Evolutionary conservation across 2,113 vertebrate species (phyloP).

Genomic region (Etheostoma spectabile): DNA sequence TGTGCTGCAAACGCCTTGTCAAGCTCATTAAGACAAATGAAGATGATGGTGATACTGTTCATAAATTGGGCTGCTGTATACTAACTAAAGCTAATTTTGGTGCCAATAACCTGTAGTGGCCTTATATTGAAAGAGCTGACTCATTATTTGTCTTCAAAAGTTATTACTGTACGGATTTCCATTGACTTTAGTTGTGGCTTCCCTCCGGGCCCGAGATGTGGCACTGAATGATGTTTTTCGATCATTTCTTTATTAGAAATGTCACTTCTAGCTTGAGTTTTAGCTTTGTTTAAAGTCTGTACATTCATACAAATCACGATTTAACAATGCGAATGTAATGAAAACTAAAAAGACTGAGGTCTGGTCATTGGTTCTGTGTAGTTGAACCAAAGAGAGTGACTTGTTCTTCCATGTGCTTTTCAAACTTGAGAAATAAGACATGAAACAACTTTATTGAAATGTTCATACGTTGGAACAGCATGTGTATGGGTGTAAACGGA

Average conservation of each 20-base stretch:
- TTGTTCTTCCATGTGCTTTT: conserved; percentile 20
- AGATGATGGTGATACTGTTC: not conserved
- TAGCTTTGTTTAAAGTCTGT: conserved; percentile 3
- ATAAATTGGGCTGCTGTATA: not conserved
- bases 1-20: not conserved
- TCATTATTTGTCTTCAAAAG: conserved; percentile 11
- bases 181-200: not conserved
- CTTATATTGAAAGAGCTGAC: conserved; percentile 35
- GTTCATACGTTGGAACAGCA: not conserved
- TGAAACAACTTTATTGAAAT: not conserved
- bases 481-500: not conserved
- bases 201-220: not conserved
- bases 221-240: not conserved
- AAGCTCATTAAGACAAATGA: not conserved
- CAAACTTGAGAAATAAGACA: not conserved
- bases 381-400: not conserved
- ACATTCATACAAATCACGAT: not conserved
- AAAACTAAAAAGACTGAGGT: conserved; percentile 16
- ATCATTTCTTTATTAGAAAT: not conserved
- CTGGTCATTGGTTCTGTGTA: conserved; percentile 7
- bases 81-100: conserved; percentile 8
- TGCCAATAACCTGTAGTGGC: conserved; percentile 69
- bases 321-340: not conserved
- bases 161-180: conserved; percentile 20
- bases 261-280: not conserved